A percentile compares a stretch with the other conserved stretches of the same genome.
Conservation (phyloP, 1,140 invertebrate genomes). For the Panulirus ornatus region DNA sequence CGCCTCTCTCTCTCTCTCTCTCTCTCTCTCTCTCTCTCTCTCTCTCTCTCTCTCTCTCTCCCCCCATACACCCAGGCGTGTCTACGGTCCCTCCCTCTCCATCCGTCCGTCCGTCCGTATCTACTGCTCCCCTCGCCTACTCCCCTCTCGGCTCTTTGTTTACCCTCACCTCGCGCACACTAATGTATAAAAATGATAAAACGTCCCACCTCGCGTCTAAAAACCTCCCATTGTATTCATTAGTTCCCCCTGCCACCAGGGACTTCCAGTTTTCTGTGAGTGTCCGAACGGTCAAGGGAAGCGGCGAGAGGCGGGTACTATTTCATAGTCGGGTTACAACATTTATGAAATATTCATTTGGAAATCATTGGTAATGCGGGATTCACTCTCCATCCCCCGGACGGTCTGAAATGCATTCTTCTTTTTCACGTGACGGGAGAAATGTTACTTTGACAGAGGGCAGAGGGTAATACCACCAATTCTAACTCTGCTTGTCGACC, state of each 20-base stretch:
- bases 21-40: neutral
- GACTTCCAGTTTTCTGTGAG: conserved; percentile 52
- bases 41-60: neutral
- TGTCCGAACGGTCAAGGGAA: conserved; percentile 15
- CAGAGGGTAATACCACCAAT: conserved; percentile 16
- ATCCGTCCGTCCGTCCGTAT: neutral
- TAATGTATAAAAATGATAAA: conserved; percentile 54
- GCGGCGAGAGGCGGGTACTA: neutral
- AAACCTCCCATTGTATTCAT: conserved; percentile 56
- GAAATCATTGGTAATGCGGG: neutral
- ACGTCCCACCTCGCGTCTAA: conserved; percentile 26
- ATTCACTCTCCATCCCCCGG: neutral
- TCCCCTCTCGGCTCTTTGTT: conserved; percentile 11
- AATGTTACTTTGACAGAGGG: conserved; percentile 13
- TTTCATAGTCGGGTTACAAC: conserved; percentile 26
- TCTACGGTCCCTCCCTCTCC: conserved; percentile 21
- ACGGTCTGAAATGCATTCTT: neutral
- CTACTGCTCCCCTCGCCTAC: neutral
- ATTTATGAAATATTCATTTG: neutral
- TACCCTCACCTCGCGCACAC: conserved; percentile 35
- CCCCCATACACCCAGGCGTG: neutral
- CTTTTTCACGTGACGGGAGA: neutral
- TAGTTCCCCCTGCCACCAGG: conserved; percentile 46
- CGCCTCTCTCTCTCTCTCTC: too few species aligned
- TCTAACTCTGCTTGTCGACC: conserved; percentile 8